Conservation (phyloP, 2,113 vertebrate species). For the Muntiacus reevesi region DNA sequence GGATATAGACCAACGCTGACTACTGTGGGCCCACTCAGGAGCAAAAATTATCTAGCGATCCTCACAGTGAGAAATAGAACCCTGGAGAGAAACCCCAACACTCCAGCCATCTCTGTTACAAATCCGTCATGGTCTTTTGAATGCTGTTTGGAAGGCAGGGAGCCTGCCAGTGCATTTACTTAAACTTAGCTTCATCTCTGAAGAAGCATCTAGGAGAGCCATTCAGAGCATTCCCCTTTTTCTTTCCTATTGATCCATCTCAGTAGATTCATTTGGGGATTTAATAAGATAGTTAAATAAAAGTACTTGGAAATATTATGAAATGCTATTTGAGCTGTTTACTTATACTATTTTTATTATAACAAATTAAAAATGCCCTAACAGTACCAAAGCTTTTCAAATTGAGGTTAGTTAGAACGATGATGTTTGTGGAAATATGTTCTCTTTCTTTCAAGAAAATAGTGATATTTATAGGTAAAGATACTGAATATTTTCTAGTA, state of each 20-base stretch:
- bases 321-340: background rate
- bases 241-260: background rate
- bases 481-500: background rate
- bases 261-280: background rate
- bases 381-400: background rate
- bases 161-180: background rate
- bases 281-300: background rate
- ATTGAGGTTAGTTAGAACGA: background rate
- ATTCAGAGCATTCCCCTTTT: background rate
- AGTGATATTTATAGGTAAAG: background rate
- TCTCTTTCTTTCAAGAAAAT: background rate
- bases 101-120: conserved; percentile 42
- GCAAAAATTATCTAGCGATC: conserved; percentile 60
- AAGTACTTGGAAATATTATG: background rate
- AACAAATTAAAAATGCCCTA: background rate
- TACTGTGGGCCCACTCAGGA: conserved; percentile 20
- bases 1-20: conserved; percentile 39
- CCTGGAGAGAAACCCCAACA: conserved; percentile 35
- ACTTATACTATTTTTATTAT: background rate
- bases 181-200: background rate
- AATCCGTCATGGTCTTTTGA: conserved; percentile 36
- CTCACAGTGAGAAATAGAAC: conserved; percentile 27
- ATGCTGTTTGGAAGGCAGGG: background rate
- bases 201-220: background rate
- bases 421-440: background rate